Conservation (phyloP, 2,888 invertebrate species). For the Drosophila emarginata region DNA sequence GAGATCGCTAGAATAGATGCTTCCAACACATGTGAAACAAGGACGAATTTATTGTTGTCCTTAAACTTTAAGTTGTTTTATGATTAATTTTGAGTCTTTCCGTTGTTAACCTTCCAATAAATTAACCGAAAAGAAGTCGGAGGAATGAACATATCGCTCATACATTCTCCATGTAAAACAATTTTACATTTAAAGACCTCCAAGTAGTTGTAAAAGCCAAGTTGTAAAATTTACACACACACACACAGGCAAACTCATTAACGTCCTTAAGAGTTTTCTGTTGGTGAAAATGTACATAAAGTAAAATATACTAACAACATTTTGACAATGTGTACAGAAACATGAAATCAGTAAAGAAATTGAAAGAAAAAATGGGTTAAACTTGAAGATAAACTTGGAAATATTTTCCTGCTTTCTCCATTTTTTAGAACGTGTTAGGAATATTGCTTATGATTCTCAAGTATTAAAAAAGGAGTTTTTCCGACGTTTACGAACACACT, state of each 20-base stretch:
- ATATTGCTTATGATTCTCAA: not conserved
- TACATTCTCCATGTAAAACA: constrained; percentile 38
- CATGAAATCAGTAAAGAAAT: not conserved
- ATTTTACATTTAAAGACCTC: constrained; percentile 36
- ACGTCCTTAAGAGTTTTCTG: constrained; percentile 27
- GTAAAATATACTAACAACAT: constrained; percentile 19
- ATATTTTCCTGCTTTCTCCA: not conserved
- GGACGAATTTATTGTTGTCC: constrained; percentile 59
- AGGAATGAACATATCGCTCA: constrained; percentile 40
- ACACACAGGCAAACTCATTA: constrained; percentile 34
- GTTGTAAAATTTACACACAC: constrained; percentile 13
- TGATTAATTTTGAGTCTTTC: constrained; percentile 49
- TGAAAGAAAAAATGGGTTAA: not conserved
- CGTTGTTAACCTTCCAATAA: constrained; percentile 20
- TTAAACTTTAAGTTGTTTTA: constrained; percentile 56
- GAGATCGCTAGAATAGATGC: constrained; percentile 27
- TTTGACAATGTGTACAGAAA: constrained; percentile 18
- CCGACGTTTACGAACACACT: too few species aligned
- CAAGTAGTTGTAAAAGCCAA: constrained; percentile 25
- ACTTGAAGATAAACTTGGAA: not conserved
- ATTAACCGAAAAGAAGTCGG: constrained; percentile 12
- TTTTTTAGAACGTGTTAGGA: not conserved
- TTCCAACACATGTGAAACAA: not conserved
- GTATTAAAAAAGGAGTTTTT: too few species aligned
- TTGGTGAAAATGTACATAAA: constrained; percentile 27